Conservation (phyloP, 2,888 invertebrate genomes). For the Smittia aterrima region DNA sequence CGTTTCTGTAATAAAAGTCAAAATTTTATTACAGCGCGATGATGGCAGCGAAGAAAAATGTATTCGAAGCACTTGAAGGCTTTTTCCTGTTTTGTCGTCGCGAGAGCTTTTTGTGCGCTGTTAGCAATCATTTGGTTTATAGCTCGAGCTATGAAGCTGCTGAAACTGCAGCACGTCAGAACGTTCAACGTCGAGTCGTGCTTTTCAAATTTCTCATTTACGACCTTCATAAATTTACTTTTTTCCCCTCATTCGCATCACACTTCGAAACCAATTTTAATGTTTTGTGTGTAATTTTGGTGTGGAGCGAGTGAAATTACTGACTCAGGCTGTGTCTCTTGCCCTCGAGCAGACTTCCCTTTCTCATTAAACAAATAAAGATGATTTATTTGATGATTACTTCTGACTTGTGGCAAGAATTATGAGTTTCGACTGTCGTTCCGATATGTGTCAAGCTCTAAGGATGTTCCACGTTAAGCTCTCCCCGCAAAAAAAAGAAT, state of each 20-base stretch:
- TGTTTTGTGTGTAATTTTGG: background rate
- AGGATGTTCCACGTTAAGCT: too few relatives aligned
- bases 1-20: constrained; percentile 25
- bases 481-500: too few relatives aligned
- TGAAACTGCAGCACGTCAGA: constrained; percentile 13
- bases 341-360: too few relatives aligned
- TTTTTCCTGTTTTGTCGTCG: background rate
- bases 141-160: background rate
- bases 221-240: constrained; percentile 22
- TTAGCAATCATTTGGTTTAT: constrained; percentile 3
- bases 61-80: constrained; percentile 29
- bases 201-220: constrained; percentile 29
- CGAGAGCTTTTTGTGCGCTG: background rate
- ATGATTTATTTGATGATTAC: background rate
- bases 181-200: background rate
- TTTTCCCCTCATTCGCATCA: background rate
- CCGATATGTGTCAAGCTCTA: too few relatives aligned
- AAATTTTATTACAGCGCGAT: constrained; percentile 16
- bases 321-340: too few relatives aligned
- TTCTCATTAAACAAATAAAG: too few relatives aligned
- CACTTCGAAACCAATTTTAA: constrained; percentile 7
- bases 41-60: background rate
- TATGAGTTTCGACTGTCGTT: too few relatives aligned
- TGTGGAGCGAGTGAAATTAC: background rate
- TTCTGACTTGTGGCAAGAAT: background rate